These are phyloP conservation scores for Dendrocincla fuliginosa DNA, from an alignment of 2,797 vertebrate genomes.

Conservation along the genomic window DNA sequence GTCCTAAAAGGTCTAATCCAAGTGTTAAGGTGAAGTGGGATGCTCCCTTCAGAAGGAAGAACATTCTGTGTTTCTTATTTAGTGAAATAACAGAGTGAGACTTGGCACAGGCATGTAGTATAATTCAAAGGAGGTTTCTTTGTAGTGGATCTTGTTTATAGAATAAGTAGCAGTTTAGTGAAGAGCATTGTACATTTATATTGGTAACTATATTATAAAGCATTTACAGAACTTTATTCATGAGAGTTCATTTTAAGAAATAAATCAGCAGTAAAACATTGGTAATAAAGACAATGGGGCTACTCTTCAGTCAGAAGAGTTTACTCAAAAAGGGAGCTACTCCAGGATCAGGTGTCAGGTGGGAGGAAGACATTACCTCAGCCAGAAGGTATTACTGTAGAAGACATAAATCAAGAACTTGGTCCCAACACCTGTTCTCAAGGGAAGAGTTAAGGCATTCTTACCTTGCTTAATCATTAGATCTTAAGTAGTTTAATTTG, in stretches of 20 bases:
- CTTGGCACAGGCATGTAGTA: neutral
- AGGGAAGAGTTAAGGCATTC: neutral
- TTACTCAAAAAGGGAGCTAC: neutral
- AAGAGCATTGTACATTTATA: neutral
- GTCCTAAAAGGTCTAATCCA: neutral
- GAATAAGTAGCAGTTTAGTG: neutral
- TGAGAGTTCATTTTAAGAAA: neutral
- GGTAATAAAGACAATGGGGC: neutral
- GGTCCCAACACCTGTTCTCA: neutral
- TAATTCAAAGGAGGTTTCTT: neutral
- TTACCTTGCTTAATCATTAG: neutral
- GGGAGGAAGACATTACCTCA: neutral
- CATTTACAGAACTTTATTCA: neutral
- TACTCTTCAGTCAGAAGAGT: neutral
- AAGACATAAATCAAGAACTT: neutral
- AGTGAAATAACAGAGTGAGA: neutral
- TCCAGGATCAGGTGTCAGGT: neutral
- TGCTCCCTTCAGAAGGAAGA: neutral
- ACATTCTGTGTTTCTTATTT: neutral
- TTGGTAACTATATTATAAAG: neutral
- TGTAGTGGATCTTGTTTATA: neutral
- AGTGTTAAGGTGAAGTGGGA: neutral
- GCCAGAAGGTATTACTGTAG: neutral
- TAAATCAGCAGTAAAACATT: neutral
- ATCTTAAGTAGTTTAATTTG: neutral